Base-by-base conservation (phyloP, 2,888 invertebrate species). In the Drosophila lutescens region DNA sequence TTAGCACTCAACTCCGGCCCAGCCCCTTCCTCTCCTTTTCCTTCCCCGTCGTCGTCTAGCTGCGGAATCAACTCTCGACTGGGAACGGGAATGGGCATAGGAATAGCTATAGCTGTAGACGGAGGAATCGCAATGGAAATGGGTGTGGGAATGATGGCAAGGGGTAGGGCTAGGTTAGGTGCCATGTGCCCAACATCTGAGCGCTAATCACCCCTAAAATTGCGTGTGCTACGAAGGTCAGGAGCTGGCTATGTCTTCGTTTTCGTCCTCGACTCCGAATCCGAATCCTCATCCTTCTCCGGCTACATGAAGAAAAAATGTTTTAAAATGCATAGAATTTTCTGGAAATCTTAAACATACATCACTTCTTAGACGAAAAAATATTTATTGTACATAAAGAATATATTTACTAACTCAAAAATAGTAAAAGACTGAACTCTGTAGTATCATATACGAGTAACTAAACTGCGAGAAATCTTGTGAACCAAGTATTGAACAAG, bases 151-250 rank as follows among this genome's bases (percentile, higher is more conserved):
- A 53, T 38, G 15, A 20, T 34, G 34, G 49, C 40, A 46, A 46
- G 54, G 17, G 73, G 30, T 43, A n/a, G 26, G 26, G 26, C 5
- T 26, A 26, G 26, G 26, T 26, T 26, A 26, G 65, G 50, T 54
- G 62, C 61, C 69, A 66, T 78, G 54, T 67, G 67, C 71, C 70
- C 76, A 56, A 59, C 63, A 69, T 65, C 62, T 57, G 47, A 80
- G 59, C 83, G 78, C 83, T 83, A 83, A 88, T 83, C 83, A 88
- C 87, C 86, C 83, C 72, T 83, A 71, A 88, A 88, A 88, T 83
- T 86, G 84, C 78, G 73, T 83, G 75, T 73, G 78, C 73, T 65
- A 46, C 84, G 84, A 86, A 88, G 84, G 86, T 88, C 88, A 68
- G 41, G 26, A 63, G 62, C 41, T 17, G 56, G 20, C 40, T 41